A percentile compares a stretch with the other conserved stretches of the same genome.
phyloP scores from a whole-genome alignment of 2,113 vertebrate species.

The Chaenocephalus aceratus region DNA sequence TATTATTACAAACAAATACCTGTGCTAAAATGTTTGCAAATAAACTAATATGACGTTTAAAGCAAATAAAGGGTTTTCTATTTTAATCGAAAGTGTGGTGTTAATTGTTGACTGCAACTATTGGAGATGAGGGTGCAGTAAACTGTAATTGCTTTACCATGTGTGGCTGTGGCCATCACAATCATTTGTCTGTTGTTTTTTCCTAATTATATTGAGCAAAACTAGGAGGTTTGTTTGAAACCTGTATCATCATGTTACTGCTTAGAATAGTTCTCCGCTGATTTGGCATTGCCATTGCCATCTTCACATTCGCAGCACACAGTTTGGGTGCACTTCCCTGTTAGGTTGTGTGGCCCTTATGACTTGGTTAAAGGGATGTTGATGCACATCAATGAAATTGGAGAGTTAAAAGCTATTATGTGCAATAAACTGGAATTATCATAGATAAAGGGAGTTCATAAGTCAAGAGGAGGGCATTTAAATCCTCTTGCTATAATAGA shows the following conservation, averaged over 20 bases:
- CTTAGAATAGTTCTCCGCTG: neutral
- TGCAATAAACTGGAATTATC: neutral
- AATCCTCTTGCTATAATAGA: neutral
- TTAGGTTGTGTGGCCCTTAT: neutral
- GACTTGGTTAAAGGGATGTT: too few relatives aligned
- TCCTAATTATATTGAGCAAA: too few relatives aligned
- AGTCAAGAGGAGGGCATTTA: neutral
- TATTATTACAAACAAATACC: too few relatives aligned
- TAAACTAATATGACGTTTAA: too few relatives aligned
- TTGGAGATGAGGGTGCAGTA: too few relatives aligned
- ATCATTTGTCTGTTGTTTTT: too few relatives aligned
- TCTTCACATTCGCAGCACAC: neutral
- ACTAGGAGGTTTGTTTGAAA: neutral
- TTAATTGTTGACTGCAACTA: too few relatives aligned
- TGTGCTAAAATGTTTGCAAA: too few relatives aligned
- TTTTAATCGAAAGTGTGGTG: too few relatives aligned
- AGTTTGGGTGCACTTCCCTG: neutral
- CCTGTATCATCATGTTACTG: neutral
- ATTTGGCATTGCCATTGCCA: neutral
- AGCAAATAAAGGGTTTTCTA: too few relatives aligned
- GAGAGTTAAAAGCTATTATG: neutral
- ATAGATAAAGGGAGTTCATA: neutral
- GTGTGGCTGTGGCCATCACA: too few relatives aligned
- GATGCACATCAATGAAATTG: neutral
- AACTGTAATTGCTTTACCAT: too few relatives aligned